Conservation (phyloP, 2,888 invertebrate genomes). For the Matsumyia berberina region DNA sequence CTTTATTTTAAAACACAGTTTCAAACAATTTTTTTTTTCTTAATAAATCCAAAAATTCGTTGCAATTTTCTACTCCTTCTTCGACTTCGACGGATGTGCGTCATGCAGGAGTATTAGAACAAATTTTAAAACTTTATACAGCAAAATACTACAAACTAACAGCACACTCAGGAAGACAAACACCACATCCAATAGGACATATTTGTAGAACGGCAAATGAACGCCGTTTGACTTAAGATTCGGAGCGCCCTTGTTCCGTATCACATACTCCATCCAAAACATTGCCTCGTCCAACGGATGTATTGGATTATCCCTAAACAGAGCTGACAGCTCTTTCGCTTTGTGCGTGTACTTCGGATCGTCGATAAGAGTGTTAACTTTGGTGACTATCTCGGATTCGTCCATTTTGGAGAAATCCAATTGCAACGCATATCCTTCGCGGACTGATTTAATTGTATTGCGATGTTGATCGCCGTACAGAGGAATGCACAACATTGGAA, state of each 20-base stretch:
- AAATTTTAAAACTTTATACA: slow-evolving; percentile 22
- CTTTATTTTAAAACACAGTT: no score
- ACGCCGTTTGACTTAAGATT: slow-evolving; percentile 83
- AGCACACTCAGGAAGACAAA: slow-evolving; percentile 81
- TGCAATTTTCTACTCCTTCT: slow-evolving; percentile 31
- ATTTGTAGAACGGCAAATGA: slow-evolving; percentile 83
- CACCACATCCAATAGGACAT: slow-evolving; percentile 85
- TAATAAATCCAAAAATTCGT: neutral
- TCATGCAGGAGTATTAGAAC: slow-evolving; percentile 1
- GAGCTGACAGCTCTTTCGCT: slow-evolving; percentile 84
- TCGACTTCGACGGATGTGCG: slow-evolving; percentile 14
- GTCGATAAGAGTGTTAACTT: slow-evolving; percentile 82
- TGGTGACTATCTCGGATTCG: slow-evolving; percentile 80
- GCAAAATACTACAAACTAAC: slow-evolving; percentile 4
- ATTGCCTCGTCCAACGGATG: slow-evolving; percentile 86
- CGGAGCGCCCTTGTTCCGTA: slow-evolving; percentile 83
- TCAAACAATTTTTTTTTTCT: no score
- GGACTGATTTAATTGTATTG: slow-evolving; percentile 82
- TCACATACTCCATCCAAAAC: slow-evolving; percentile 87
- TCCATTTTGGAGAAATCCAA: slow-evolving; percentile 82
- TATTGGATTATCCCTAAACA: slow-evolving; percentile 86
- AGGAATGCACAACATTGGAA: slow-evolving; percentile 84
- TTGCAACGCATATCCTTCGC: slow-evolving; percentile 83
- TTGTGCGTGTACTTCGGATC: slow-evolving; percentile 83
- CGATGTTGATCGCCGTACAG: slow-evolving; percentile 84